A percentile compares a stretch with the other conserved stretches of the same genome.
Evolutionary conservation across 1,140 invertebrate species (phyloP).

Genomic region (Bombyx mori): ASM3026992v2 NC_085130.1:13440001-13440500

Average conservation of each 20-base stretch:
- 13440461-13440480: constrained; percentile 19
- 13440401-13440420: constrained; percentile 14
- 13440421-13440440: constrained; percentile 16
- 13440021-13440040: too few relatives aligned
- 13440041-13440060: too few relatives aligned
- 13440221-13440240: constrained; percentile 11
- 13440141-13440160: not conserved
- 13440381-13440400: constrained; percentile 11
- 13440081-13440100: too few relatives aligned
- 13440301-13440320: constrained; percentile 15
- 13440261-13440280: constrained; percentile 16
- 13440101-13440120: too few relatives aligned
- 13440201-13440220: constrained; percentile 7
- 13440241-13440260: constrained; percentile 9
- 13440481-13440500: too few relatives aligned
- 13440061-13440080: too few relatives aligned
- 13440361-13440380: constrained; percentile 15
- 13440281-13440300: constrained; percentile 13
- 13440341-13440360: constrained; percentile 16
- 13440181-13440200: constrained; percentile 5
- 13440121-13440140: too few relatives aligned
- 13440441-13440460: constrained; percentile 13
- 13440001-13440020: too few relatives aligned
- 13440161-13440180: constrained; percentile 8
- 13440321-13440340: constrained; percentile 11